Base-by-base conservation (phyloP, 2,797 vertebrate genomes). In the Dicrostonyx torquatus region DNA sequence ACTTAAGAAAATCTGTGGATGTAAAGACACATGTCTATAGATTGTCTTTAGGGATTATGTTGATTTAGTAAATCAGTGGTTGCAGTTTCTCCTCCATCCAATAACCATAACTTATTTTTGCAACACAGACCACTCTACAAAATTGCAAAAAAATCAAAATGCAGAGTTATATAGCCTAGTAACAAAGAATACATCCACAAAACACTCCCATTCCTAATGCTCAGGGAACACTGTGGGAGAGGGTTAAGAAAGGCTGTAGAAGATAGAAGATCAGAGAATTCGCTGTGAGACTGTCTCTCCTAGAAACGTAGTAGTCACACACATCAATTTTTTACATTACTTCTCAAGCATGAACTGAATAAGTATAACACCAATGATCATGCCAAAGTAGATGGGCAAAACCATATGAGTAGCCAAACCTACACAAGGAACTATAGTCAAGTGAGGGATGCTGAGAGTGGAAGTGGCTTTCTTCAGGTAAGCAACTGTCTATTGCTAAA, bases 1-100 rank as follows among this genome's bases (percentile, higher is more conserved):
- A 70, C 92, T 84, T 97, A 64, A 95, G 96, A 53, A 75, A 78
- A 75, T 89, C 29, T 13, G 60, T 64, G 60, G 29, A 3, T 45
- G 1, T 34, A 64, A 83, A 43, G 40, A 22, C 5, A 20, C 12
- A 64, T 83, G 60, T 64, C 45, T 34, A 48, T 22, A 34, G 80
- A 20, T 34, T 64, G 58, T 62, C 43, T 17, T 62, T 83, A 62
- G 58, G 58, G 40, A 45, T 62, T 62, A 31, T 62, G 58, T 15
- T 62, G 40, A 31, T 83, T 64, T 43, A 13, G 29, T 64, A 45
- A 48, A 64, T 45, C 48, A 76, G 17, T 62, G 2, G 40, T 13
- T 34, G 18, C 22, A 64, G 43, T 31, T 76, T 76, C 43, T 76
- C 73, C 6, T 48, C 26, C 73, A 76, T 48, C 26, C 73, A 76